Evolutionary conservation across 1,140 invertebrate species (phyloP), one percentile per base, ranked within the genome.

Genomic region (Bombus turneri): DNA sequence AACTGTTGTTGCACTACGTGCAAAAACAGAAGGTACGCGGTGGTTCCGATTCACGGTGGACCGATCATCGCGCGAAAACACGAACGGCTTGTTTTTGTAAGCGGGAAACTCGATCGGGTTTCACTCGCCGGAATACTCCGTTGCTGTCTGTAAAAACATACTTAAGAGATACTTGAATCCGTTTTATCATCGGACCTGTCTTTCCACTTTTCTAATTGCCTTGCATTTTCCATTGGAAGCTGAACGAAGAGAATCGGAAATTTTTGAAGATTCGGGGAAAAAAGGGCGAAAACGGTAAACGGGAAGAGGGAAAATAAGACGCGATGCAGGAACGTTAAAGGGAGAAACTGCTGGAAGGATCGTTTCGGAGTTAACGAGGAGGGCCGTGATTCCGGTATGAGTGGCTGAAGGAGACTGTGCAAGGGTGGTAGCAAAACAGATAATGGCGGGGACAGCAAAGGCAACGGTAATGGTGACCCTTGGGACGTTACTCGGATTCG

Each of bases 381-480:
- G 85, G 90, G 88, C 86, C 57, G 90, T 91, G 90, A 91, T 91
- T 91, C 90, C 31, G 75, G 80, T 75, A 62, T 5, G 72, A 83
- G 76, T 84, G 83, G 86, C 69, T 73, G 83, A 79, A 76, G 80
- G 84, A 83, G 87, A 82, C 73, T 72, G 83, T 77, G 80, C 39
- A 9, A 91, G 87, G 87, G 89, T 90, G 85, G 82, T 88, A 87
- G 83, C 79, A 22, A 28, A 75, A 72, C 83, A 62, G 90, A 91
- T 91, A 92, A 92, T 91, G 92, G 92, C 89, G 88, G 87, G 82
- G 86, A 86, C 87, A 86, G 88, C 85, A 73, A 81, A 88, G 87
- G 83, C 86, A 87, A 76, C 64, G 88, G 87, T 94, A 94, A 94
- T 93, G 93, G 92, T 92, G 92, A 91, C 93, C 93, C 93, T 77